Evolutionary conservation across 2,888 invertebrate genomes (phyloP), one percentile per base, ranked within the genome.

Genomic region (Nymphalis urticae): DNA sequence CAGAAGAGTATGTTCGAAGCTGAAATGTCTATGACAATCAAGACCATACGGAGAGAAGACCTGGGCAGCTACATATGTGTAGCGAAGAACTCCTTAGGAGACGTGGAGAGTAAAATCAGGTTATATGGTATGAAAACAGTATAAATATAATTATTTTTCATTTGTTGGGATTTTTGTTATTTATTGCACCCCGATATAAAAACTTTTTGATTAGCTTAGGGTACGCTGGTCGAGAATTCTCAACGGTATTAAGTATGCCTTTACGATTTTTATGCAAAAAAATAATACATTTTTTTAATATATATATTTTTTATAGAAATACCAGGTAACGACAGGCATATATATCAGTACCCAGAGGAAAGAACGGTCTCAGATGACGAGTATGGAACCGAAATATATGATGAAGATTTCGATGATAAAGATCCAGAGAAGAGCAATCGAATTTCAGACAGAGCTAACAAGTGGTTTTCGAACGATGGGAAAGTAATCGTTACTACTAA

Each of bases 41-140:
- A 96, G 77, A 95, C 95, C 81, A 95, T 98, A 75, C 95, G 96
- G 72, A 94, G 95, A 73, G 95, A 95, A 71, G 97, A 97, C 82
- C 94, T 96, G 59, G 97, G 97, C 64, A 96, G 96, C 64, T 98
- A 97, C 87, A 94, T 95, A 65, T 98, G 97, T 85, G 96, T 97
- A 58, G 97, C 97, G 21, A 97, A 97, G 84, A 97, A 97, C 85
- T 96, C 96, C 1, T 93, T 97, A 5, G 97, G 97, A 6, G 97
- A 97, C 80, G 97, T 97, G 61, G 97, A 97, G 84, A 97, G 97
- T 93, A 97, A 95, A 88, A 97, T 98, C 82, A 94, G 97, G 78
- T 93, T 98, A 77, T 97, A 98, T 85, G 97, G 98, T 97, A 91
- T 94, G 71, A 13, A 47, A 56, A 50, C n/a, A 24, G 47, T 19